A percentile compares a stretch with the other conserved stretches of the same genome.
These are phyloP conservation scores for Hoplostethus mediterraneus DNA, from an alignment of 2,797 vertebrate species.

Conservation along the genomic window DNA sequence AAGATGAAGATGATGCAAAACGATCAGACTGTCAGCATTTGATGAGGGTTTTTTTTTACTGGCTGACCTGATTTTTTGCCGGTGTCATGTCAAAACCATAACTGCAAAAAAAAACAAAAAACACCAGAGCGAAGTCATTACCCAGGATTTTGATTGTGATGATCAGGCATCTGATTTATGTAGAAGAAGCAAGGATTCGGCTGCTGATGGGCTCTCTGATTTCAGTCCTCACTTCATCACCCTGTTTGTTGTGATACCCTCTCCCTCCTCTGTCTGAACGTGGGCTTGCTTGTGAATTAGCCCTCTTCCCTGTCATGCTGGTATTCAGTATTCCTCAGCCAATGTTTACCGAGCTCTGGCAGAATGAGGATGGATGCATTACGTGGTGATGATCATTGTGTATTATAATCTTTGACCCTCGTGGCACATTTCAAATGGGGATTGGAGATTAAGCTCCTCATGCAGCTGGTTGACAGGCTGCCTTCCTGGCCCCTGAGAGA, in stretches of 20 bases:
- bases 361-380: constrained; percentile 76
- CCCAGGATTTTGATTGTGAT: background rate
- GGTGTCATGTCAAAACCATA: background rate
- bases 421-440: constrained; percentile 75
- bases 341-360: constrained; percentile 65
- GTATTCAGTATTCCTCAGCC: constrained; percentile 42
- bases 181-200: background rate
- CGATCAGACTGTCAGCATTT: constrained; percentile 7
- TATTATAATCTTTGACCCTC: constrained; percentile 77
- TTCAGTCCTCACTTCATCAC: background rate
- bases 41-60: background rate
- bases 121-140: background rate
- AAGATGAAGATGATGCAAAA: constrained; percentile 18
- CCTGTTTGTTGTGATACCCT: background rate
- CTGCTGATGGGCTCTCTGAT: background rate
- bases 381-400: constrained; percentile 69
- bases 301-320: constrained; percentile 12
- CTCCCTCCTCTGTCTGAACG: background rate
- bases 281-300: background rate
- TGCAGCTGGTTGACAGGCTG: constrained; percentile 67
- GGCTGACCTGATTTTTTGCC: constrained; percentile 13
- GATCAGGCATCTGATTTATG: background rate
- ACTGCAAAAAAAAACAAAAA: background rate
- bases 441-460: constrained; percentile 76
- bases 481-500: constrained; percentile 49